phyloP scores from a whole-genome alignment of 2,113 vertebrate species.

The Lipotes vexillifer region DNA sequence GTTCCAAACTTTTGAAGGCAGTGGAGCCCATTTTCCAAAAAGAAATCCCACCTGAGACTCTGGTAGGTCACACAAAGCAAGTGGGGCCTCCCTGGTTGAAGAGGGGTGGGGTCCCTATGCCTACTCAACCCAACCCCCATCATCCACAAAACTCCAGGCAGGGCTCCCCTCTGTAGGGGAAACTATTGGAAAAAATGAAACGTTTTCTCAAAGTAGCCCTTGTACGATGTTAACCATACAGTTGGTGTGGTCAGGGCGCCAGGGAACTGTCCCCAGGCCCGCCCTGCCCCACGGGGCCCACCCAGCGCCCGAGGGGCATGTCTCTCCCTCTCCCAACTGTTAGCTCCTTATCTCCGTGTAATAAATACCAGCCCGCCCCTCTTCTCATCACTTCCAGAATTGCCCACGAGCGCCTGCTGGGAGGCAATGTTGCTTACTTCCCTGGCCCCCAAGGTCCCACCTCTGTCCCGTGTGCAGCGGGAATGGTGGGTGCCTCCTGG shows the following conservation, averaged over 20 bases:
- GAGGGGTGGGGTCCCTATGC: background rate
- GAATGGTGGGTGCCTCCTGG: fast-evolving
- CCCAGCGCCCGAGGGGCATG: fast-evolving
- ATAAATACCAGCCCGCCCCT: fast-evolving
- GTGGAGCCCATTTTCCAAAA: too few species aligned
- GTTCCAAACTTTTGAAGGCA: background rate
- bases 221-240: fast-evolving
- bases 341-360: fast-evolving
- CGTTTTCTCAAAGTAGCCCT: background rate
- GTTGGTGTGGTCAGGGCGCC: fast-evolving
- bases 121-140: fast-evolving
- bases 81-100: background rate
- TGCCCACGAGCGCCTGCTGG: fast-evolving
- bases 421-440: too few species aligned
- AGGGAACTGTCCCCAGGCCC: background rate
- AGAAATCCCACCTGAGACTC: background rate
- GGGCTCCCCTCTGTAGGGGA: background rate
- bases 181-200: fast-evolving
- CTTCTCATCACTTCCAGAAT: fast-evolving
- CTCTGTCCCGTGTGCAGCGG: fast-evolving
- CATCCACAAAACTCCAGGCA: fast-evolving
- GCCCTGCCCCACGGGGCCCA: background rate
- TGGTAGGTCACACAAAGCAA: background rate
- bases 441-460: fast-evolving
- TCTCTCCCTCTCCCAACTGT: background rate